Conservation (phyloP, 2,888 invertebrate genomes). For the Cantharis flavilabris region DNA sequence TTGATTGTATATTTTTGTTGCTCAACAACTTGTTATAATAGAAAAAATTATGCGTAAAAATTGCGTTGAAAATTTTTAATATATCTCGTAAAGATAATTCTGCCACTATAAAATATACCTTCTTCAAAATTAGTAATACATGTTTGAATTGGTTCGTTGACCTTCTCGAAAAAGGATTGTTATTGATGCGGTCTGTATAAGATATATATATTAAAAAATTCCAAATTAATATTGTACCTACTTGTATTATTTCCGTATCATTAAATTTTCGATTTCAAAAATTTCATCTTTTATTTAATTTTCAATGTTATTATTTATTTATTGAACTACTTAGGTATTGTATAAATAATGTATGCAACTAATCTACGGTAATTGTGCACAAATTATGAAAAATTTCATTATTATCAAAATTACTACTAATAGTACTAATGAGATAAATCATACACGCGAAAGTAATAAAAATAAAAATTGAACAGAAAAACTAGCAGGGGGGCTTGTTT, state of each 20-base stretch:
- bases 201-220: constrained; percentile 29
- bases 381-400: neutral
- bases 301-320: neutral
- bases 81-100: neutral
- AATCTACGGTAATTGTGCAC: neutral
- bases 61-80: neutral
- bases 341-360: neutral
- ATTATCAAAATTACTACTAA: neutral
- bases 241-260: neutral
- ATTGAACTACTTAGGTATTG: neutral
- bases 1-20: neutral
- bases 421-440: neutral
- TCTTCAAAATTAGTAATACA: neutral
- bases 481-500: neutral
- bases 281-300: neutral
- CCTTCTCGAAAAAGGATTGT: constrained; percentile 35
- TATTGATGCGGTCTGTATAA: constrained; percentile 33
- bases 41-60: no score
- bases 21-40: no score
- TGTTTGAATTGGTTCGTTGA: constrained; percentile 33
- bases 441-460: neutral
- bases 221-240: constrained; percentile 28
- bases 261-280: constrained; percentile 6
- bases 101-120: neutral
- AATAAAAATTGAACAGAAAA: no score